Evolutionary conservation across 2,888 invertebrate species (phyloP), one percentile per base, ranked within the genome.

Genomic region (Dicranocentrus wangi): DNA sequence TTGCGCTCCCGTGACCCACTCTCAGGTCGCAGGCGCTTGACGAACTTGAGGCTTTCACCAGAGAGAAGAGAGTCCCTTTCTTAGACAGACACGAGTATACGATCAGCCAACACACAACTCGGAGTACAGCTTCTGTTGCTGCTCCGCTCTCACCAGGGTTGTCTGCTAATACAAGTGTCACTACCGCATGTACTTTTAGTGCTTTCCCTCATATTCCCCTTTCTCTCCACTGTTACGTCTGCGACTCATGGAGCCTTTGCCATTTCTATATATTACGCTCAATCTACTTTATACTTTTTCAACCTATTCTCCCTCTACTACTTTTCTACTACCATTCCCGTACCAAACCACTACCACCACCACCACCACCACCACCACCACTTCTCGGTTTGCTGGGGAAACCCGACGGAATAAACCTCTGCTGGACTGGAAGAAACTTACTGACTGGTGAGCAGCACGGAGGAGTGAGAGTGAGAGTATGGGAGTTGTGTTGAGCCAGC

Each of bases 1-100:
- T 82, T 84, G 84, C 84, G 84, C 84, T 81, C 77, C 82, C 81
- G 66, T 85, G 82, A 83, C 83, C 83, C 83, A 83, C 82, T 83
- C 82, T 80, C 82, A 75, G 77, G 79, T 85, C 85, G 82, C 83
- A 84, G 83, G 83, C 85, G 83, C 85, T 81, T 70, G 73, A 63
- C 83, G 79, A 79, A 83, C 79, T 83, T 81, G 65, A 79, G 72
- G 81, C 73, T 80, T 81, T 81, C 72, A 76, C 78, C 78, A 78
- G 51, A 78, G 47, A 63, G 51, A 28, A 43, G 32, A 43, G 32
- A 70, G 39, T 53, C 69, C 65, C 65, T 70, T 78, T 78, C 78
- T 78, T 71, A 70, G 53, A 53, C 70, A 77, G 65, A 42, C 51
- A 77, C 58, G 32, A 55, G 55, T 42, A n/a, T 55, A 63, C 65